A percentile compares a stretch with the other conserved stretches of the same genome.
These are phyloP conservation scores for Drosophila multiciliata DNA, from an alignment of 2,888 invertebrate genomes.

Conservation along the genomic window DNA sequence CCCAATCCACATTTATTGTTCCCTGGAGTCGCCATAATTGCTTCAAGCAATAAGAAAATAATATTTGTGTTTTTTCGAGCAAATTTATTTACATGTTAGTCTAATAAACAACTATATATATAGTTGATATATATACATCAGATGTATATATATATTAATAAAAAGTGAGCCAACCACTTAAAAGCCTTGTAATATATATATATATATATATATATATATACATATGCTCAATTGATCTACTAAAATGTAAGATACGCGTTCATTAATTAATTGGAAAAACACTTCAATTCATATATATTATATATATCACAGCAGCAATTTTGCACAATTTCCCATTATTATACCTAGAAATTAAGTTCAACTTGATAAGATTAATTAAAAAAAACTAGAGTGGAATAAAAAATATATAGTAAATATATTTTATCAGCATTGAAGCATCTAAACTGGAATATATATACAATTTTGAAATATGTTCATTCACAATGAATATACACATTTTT, in stretches of 20 bases:
- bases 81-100: slow-evolving; percentile 10
- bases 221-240: background rate
- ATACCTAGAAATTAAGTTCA: background rate
- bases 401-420: background rate
- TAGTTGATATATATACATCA: background rate
- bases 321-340: background rate
- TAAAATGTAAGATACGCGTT: background rate
- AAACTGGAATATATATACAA: background rate
- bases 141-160: background rate
- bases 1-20: background rate
- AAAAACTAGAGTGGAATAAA: background rate
- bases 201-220: background rate
- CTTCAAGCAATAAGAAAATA: slow-evolving; percentile 30
- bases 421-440: background rate
- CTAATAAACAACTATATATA: background rate
- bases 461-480: background rate
- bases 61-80: slow-evolving; percentile 5
- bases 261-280: background rate
- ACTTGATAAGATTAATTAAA: background rate
- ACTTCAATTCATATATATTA: background rate
- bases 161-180: background rate
- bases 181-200: background rate
- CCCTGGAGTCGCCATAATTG: slow-evolving; percentile 47
- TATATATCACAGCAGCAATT: background rate
- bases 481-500: background rate